A percentile compares a stretch with the other conserved stretches of the same genome.
Conservation (phyloP, 1,140 invertebrate species). For the Drosophila murphyi region DNA sequence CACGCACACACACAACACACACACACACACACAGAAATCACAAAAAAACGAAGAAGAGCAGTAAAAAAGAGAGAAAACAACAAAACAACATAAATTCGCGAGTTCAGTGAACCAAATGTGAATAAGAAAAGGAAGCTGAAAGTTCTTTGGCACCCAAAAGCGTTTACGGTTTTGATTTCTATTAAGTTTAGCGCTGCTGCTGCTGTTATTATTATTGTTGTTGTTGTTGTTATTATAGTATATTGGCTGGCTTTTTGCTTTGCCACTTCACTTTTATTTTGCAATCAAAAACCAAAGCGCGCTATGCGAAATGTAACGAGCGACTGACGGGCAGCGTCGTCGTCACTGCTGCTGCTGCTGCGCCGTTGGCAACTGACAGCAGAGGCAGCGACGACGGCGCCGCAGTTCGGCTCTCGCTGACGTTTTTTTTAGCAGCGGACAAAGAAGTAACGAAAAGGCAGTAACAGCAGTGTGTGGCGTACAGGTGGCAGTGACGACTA, state of each 20-base stretch:
- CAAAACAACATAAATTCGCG: constrained; percentile 9
- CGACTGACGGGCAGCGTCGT: constrained; percentile 44
- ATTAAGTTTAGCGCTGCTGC: constrained; percentile 15
- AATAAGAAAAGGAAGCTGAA: constrained; percentile 35
- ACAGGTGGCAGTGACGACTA: constrained; percentile 39
- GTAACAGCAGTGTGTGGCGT: constrained; percentile 28
- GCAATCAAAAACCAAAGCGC: constrained; percentile 42
- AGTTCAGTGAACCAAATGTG: constrained; percentile 32
- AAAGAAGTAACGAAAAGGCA: constrained; percentile 41
- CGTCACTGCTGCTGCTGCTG: constrained; percentile 20
- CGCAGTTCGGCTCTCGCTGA: constrained; percentile 27
- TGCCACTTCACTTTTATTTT: constrained; percentile 42
- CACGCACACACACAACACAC: background rate
- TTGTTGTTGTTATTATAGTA: constrained; percentile 15
- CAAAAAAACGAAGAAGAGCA: constrained; percentile 41
- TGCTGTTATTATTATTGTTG: background rate
- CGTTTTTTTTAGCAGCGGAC: constrained; percentile 17
- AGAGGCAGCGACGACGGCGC: constrained; percentile 12
- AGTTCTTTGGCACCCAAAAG: constrained; percentile 29
- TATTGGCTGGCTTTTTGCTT: background rate
- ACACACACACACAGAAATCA: constrained; percentile 33
- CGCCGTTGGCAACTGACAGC: constrained; percentile 22
- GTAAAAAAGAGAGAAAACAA: constrained; percentile 23
- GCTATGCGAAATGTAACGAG: constrained; percentile 46
- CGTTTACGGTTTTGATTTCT: constrained; percentile 39